Conservation (phyloP, 2,797 vertebrate genomes). For the Mico argentatus region DNA sequence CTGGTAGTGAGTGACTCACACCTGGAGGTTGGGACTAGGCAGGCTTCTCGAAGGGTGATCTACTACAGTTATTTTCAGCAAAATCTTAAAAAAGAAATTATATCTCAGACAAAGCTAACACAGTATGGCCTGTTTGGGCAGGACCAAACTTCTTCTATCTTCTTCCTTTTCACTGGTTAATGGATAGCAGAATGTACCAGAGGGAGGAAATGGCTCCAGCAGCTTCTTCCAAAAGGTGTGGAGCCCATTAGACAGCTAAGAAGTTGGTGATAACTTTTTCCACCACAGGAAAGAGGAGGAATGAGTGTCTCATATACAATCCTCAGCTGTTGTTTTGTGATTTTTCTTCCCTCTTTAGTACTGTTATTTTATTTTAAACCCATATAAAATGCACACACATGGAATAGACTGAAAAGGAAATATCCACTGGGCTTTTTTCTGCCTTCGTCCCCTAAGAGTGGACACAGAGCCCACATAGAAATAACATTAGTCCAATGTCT, state of each 20-base stretch:
- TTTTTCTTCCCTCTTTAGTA: background rate
- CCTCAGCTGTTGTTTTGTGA: background rate
- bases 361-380: background rate
- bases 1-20: background rate
- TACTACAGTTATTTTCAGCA: background rate
- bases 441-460: background rate
- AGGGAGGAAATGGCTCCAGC: background rate
- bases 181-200: background rate
- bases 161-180: background rate
- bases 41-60: background rate
- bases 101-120: background rate
- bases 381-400: background rate
- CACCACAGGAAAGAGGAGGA: background rate
- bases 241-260: background rate
- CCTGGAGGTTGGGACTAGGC: background rate
- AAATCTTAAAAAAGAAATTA: background rate
- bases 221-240: background rate
- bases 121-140: background rate
- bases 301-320: background rate
- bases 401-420: background rate
- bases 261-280: background rate
- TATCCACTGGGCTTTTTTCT: background rate
- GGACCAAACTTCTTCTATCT: background rate
- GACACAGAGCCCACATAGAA: background rate
- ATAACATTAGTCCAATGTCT: background rate